Evolutionary conservation across 2,797 vertebrate genomes (phyloP).

Genomic region (Poecile montanus): DNA sequence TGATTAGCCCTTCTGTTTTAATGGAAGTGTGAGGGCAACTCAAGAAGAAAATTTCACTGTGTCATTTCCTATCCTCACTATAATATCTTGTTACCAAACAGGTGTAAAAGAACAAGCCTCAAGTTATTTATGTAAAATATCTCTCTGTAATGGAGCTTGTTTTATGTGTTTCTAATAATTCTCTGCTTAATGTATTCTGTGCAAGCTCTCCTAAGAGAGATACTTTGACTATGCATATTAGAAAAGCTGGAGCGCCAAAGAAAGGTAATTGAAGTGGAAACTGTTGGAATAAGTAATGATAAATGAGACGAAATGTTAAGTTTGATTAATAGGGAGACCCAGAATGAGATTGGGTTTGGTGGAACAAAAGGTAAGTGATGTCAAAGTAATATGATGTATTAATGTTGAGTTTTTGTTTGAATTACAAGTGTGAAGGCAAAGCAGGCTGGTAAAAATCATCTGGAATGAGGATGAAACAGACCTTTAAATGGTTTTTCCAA

Average conservation of each 20-base stretch:
- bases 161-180: background rate
- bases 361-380: background rate
- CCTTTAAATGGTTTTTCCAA: background rate
- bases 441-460: background rate
- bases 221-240: background rate
- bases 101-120: background rate
- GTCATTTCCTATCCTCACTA: background rate
- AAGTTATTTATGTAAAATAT: background rate
- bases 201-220: background rate
- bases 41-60: background rate
- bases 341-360: background rate
- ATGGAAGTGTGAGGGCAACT: background rate
- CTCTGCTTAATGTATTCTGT: background rate
- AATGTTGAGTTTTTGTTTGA: background rate
- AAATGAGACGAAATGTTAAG: background rate
- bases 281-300: background rate
- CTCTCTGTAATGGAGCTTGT: background rate
- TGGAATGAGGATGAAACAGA: background rate
- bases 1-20: background rate
- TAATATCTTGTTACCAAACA: background rate
- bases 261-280: background rate
- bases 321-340: background rate
- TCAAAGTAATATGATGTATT: background rate
- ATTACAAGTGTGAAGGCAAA: background rate
- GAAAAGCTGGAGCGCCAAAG: background rate